These are phyloP conservation scores for Tigriopus californicus DNA, from an alignment of 2,888 invertebrate genomes.

Conservation along the genomic window DNA sequence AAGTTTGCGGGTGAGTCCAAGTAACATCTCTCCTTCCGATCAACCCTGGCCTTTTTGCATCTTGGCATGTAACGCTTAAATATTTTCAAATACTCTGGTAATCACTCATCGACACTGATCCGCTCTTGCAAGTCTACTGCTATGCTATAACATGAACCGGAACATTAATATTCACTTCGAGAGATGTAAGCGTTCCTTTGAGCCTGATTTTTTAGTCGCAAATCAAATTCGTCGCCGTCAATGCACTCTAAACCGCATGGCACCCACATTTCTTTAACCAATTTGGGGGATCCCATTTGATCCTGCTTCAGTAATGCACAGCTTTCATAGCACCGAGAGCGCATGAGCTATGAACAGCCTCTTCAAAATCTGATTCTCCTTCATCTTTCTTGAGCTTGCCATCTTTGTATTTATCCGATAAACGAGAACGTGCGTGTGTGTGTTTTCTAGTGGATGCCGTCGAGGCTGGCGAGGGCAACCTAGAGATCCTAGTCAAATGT, in stretches of 20 bases:
- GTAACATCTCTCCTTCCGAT: neutral
- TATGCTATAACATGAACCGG: neutral
- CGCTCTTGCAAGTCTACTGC: neutral
- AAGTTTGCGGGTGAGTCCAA: slow-evolving; percentile 45
- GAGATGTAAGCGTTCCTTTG: too few species aligned
- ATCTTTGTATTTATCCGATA: too few species aligned
- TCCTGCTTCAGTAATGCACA: neutral
- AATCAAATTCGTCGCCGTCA: too few species aligned
- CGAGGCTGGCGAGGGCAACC: slow-evolving; percentile 87
- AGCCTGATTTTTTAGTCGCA: too few species aligned
- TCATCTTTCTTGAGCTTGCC: neutral
- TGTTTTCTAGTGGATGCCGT: slow-evolving; percentile 59
- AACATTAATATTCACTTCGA: neutral
- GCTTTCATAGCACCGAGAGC: too few species aligned
- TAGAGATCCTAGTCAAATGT: slow-evolving; percentile 62
- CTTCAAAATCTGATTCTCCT: neutral
- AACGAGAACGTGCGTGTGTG: too few species aligned
- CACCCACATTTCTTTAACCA: too few species aligned
- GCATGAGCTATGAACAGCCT: neutral
- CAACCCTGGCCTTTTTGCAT: neutral
- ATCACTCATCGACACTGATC: neutral
- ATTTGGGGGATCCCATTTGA: too few species aligned
- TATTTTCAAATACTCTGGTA: neutral
- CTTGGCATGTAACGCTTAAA: slow-evolving; percentile 11
- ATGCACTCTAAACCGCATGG: too few species aligned